Base-by-base conservation (phyloP, 2,113 vertebrate species). In the Alligator mississippiensis region DNA sequence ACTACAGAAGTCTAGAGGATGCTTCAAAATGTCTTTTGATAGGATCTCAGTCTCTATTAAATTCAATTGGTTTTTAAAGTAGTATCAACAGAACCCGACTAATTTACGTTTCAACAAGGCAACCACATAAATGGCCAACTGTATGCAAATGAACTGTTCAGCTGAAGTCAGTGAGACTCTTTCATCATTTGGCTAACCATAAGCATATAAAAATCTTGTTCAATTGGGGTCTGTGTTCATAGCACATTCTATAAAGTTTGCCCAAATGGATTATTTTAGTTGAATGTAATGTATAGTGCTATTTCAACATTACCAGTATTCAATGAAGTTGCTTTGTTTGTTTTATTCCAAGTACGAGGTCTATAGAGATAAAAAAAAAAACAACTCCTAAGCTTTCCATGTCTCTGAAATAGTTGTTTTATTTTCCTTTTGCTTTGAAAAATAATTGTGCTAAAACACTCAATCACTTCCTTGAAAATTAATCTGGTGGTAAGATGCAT, bases 121-220 rank as follows among this genome's bases (percentile, higher is more conserved):
- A 85, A 82, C 59, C 88, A 77, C 82, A 86, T 88, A 90, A 92
- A 86, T 78, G 54, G 17, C 19, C 63, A 61, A 81, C 12, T 88
- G 92, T 19, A 87, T 83, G 74, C 90, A 88, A 83, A 80, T 24
- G 27, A 5, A 18, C 34, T 21, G 4, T 66, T 82, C 70, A 86
- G 55, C 54, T 55, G 24, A 92, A 87, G 16, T 68, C 89, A 87
- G 3, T 78, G 25, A 60, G 63, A 85, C 9, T 58, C 21, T 21
- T 91, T 87, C 88, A 63, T 22, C 68, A 61, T 38, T 68, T 68
- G 34, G 12, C 11, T 92, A 84, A 61, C 4, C 84, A 57, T 70
- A 77, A 84, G 8, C 47, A 59, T 90, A 86, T 77, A 82, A 91
- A 13, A 86, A 55, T 54, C 91, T 82, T 83, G 18, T 4, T 77